A percentile compares a stretch with the other conserved stretches of the same genome.
These are phyloP conservation scores for Clarias platycephalus DNA, from an alignment of 2,797 vertebrate species.

Conservation along the genomic window DNA sequence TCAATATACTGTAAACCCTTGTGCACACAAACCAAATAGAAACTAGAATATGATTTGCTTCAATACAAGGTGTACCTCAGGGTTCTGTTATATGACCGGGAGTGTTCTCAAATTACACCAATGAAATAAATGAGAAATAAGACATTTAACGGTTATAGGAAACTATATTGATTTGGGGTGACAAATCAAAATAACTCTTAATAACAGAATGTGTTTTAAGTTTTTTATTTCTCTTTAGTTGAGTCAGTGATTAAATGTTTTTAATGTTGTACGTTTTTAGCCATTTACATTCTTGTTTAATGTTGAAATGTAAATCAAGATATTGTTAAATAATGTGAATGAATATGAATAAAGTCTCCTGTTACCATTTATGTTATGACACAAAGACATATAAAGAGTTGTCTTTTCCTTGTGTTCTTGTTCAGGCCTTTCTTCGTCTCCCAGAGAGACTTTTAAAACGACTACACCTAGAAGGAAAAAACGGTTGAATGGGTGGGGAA, in stretches of 20 bases:
- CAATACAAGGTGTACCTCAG: constrained; percentile 1
- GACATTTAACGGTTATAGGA: not conserved
- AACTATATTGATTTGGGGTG: not conserved
- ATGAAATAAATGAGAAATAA: not conserved
- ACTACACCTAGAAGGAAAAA: not conserved
- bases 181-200: not conserved
- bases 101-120: not conserved
- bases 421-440: not conserved
- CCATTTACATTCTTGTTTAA: not conserved
- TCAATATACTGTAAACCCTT: too few relatives aligned
- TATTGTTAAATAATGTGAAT: not conserved
- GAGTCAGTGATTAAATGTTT: too few relatives aligned
- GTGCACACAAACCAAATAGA: not conserved
- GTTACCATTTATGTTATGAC: not conserved
- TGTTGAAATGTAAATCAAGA: not conserved
- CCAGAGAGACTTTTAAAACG: not conserved
- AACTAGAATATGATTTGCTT: not conserved
- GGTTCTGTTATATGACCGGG: not conserved
- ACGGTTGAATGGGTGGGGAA: not conserved
- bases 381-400: too few relatives aligned
- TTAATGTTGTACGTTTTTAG: not conserved
- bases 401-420: not conserved
- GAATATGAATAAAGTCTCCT: not conserved
- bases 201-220: not conserved
- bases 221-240: not conserved